Conservation (phyloP, 2,113 vertebrate species). For the Gnathochromis pfefferi region DNA sequence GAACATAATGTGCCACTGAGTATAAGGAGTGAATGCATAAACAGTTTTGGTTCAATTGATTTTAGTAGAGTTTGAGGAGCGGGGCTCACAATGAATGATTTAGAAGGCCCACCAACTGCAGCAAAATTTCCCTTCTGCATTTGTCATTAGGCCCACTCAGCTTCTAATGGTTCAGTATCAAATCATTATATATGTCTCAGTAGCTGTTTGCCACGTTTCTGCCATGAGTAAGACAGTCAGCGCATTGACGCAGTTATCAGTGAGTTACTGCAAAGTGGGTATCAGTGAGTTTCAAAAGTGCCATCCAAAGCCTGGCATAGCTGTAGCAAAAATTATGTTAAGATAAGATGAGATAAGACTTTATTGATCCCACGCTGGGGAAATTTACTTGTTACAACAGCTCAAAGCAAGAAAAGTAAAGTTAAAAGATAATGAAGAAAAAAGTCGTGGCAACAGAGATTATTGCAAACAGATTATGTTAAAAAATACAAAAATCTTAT, state of each 20-base stretch:
- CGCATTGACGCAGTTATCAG: background rate
- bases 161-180: slow-evolving; percentile 11
- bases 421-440: background rate
- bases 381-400: background rate
- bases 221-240: background rate
- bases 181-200: background rate
- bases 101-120: background rate
- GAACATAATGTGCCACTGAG: slow-evolving; percentile 45
- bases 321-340: background rate
- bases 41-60: slow-evolving; percentile 47
- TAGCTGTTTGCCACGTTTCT: background rate
- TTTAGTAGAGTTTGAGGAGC: background rate
- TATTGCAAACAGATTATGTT: background rate
- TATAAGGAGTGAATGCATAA: slow-evolving; percentile 58
- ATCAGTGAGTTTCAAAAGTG: background rate
- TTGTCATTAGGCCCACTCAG: slow-evolving; percentile 4
- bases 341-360: background rate
- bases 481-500: background rate
- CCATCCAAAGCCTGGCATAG: background rate
- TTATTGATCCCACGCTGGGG: background rate
- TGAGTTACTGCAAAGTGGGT: background rate
- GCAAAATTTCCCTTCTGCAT: background rate
- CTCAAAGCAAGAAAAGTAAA: background rate
- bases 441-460: background rate
- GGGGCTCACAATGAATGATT: slow-evolving; percentile 6